Evolutionary conservation across 2,113 vertebrate species (phyloP).

Genomic region (Pelusios castaneus): DNA sequence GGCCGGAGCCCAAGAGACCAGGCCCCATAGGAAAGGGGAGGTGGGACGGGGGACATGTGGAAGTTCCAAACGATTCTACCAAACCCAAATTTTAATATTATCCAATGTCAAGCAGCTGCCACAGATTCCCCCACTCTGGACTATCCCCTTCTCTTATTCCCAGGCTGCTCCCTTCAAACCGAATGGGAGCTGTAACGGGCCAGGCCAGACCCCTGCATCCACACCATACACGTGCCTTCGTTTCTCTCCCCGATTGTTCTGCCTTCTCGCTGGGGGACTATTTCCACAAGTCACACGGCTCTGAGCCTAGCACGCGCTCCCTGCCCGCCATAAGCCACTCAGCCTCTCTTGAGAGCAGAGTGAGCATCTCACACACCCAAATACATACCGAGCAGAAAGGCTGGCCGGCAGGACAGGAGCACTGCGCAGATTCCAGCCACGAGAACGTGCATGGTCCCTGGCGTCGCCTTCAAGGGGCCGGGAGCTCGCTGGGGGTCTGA

Average conservation of each 20-base stretch:
- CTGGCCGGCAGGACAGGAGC: constrained; percentile 19
- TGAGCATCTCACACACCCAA: fast-evolving
- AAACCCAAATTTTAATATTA: neutral
- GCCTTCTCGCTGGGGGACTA: neutral
- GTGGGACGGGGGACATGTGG: neutral
- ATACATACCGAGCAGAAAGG: constrained; percentile 36
- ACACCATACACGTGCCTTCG: neutral
- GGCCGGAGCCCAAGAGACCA: neutral
- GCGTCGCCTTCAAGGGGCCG: fast-evolving
- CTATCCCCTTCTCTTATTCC: neutral
- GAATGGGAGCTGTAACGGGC: too few species aligned
- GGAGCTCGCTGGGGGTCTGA: neutral
- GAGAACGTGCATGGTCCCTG: neutral
- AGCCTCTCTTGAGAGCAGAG: fast-evolving
- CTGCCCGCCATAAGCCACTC: fast-evolving
- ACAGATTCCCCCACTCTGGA: too few species aligned
- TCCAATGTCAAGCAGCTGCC: neutral
- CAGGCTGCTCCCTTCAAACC: neutral
- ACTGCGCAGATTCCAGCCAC: neutral
- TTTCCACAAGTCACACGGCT: constrained; percentile 1
- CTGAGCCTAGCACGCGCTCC: neutral
- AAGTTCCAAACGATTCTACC: neutral
- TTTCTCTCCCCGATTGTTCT: neutral
- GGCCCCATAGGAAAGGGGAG: neutral
- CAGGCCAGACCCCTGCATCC: neutral